Conservation (phyloP, 92 coral and sea anemone genomes). For the Muricea muricata region DNA sequence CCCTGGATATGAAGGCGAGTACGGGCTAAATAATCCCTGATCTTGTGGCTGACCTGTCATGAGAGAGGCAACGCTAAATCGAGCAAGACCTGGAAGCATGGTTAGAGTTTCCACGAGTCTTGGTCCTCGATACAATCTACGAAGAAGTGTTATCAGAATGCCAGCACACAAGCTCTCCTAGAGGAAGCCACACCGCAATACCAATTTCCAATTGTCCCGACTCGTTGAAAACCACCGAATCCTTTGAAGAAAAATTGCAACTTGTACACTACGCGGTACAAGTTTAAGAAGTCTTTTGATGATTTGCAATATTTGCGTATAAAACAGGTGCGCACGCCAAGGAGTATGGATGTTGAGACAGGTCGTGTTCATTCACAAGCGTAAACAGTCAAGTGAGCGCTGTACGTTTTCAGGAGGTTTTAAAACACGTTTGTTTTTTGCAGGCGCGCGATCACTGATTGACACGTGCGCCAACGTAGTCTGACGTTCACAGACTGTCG, state of each 20-base stretch:
- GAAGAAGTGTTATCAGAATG: background rate
- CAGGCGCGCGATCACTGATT: constrained; percentile 30
- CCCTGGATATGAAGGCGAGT: constrained; percentile 13
- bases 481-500: constrained; percentile 22
- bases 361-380: background rate
- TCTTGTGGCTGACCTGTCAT: constrained; percentile 34
- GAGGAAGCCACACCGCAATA: background rate
- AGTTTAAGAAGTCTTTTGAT: background rate
- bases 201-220: background rate
- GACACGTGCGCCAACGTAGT: constrained; percentile 39
- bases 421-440: constrained; percentile 32
- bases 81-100: constrained; percentile 36
- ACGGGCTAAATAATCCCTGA: constrained; percentile 33
- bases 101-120: background rate
- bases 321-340: background rate
- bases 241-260: background rate
- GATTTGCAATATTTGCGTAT: background rate
- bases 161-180: background rate
- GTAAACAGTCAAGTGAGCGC: background rate
- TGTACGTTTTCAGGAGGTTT: constrained; percentile 1
- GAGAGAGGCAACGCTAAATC: constrained; percentile 44
- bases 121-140: background rate
- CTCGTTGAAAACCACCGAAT: background rate
- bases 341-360: background rate
- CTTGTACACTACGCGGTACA: background rate